Base-by-base conservation (phyloP, 2,113 vertebrate genomes). In the Oreochromis aureus region DNA sequence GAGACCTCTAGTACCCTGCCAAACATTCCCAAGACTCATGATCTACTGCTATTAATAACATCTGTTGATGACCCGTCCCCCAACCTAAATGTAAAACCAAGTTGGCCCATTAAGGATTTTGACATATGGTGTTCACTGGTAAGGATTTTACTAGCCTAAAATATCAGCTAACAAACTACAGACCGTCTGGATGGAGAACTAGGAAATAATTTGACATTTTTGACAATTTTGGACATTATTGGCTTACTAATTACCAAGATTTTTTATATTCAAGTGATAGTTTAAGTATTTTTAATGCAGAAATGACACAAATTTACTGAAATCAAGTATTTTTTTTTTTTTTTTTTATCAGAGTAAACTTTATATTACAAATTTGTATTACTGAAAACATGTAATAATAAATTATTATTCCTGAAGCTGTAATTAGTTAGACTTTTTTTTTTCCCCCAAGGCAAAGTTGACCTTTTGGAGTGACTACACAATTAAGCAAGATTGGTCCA, bases 11-110 rank as follows among this genome's bases (percentile, higher is more conserved):
- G 89, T 92, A 55, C 84, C 89, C 88, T 69, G 92, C 94, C 92
- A 95, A 91, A 86, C 85, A 55, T 83, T 92, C 94, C 95, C 94
- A 81, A 89, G 85, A 48, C 84, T 89, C 82, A 30, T 94, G 94
- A 92, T 93, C 87, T 84, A 91, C 83, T 12, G 85, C 95, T 96
- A 96, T 95, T 95, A 95, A 96, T 96, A 96, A 86, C 88, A 93
- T 94, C 91, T 91, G 91, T 90, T 93, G 91, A 93, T 94, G 94
- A 94, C 94, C 92, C 84, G 87, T 92, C 89, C 91, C 89, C 81
- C 80, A 73, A 89, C 92, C 92, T 91, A 83, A 90, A 95, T 93
- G 80, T 89, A 81, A 83, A 89, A 90, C 58, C 87, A 89, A 27
- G 86, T 63, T 89, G 86, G 82, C 88, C 85, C 89, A 89, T 82